Percentiles rank a stretch among this genome's conserved stretches.
Conservation (phyloP, 2,888 invertebrate genomes). For the Tachina fera region DNA sequence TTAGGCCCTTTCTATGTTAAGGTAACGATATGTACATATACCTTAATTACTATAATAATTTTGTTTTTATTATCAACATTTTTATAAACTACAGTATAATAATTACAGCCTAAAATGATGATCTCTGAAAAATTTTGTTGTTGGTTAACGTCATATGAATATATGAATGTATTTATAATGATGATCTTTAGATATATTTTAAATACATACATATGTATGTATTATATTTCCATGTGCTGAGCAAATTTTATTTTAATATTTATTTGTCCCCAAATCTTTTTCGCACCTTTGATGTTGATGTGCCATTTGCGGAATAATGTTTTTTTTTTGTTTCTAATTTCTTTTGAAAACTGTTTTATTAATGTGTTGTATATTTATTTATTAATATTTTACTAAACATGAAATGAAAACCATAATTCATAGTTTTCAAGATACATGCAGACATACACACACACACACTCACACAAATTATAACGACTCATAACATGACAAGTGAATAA, state of each 20-base stretch:
- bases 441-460: neutral
- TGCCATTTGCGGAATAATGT: constrained; percentile 40
- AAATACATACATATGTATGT: neutral
- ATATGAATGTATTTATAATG: no score
- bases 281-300: constrained; percentile 54
- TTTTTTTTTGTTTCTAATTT: neutral
- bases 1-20: no score
- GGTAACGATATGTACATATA: neutral
- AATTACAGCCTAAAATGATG: no score
- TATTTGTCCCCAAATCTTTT: neutral
- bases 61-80: no score
- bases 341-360: neutral
- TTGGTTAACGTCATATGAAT: no score
- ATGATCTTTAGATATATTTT: neutral
- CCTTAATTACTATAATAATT: neutral
- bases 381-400: constrained; percentile 1
- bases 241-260: constrained; percentile 12
- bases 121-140: no score
- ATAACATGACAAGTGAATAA: constrained; percentile 4
- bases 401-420: constrained; percentile 29
- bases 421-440: neutral
- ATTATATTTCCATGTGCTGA: no score
- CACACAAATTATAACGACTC: neutral
- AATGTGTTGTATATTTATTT: constrained; percentile 2
- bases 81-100: no score